phyloP scores from a whole-genome alignment of 2,888 invertebrate genomes.

The Eristalis pertinax region DNA sequence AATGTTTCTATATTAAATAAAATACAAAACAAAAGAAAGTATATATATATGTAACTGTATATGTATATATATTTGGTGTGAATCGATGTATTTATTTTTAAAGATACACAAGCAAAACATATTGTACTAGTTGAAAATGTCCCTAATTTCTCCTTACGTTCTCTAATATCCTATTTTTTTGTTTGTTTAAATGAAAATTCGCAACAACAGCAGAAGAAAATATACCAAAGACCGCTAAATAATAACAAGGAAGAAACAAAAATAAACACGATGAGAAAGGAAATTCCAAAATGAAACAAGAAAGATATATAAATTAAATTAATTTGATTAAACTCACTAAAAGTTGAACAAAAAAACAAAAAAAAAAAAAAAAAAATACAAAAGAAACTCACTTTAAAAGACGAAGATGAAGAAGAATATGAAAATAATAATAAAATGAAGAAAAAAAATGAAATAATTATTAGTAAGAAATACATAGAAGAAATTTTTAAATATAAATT shows the following conservation, averaged over 20 bases:
- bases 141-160: conserved; percentile 36
- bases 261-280: not conserved
- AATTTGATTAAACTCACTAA: conserved; percentile 30
- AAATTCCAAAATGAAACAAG: conserved; percentile 4
- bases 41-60: conserved; percentile 33
- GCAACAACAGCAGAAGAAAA: not conserved
- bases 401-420: conserved; percentile 32
- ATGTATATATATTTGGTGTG: conserved; percentile 51
- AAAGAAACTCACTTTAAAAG: too few relatives aligned
- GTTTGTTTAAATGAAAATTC: not conserved
- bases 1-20: conserved; percentile 42
- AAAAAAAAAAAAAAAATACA: conserved; percentile 4
- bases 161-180: conserved; percentile 23
- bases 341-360: conserved; percentile 13
- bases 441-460: conserved; percentile 36
- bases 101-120: conserved; percentile 30
- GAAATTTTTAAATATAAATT: conserved; percentile 68
- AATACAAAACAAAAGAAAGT: not conserved
- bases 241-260: not conserved
- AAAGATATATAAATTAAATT: conserved; percentile 46
- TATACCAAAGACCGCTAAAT: not conserved
- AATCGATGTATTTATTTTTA: conserved; percentile 61
- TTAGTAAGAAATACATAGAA: conserved; percentile 66
- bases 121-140: conserved; percentile 56
- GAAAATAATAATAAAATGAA: not conserved